These are phyloP conservation scores for Urosaurus nigricauda DNA, from an alignment of 2,797 vertebrate species.

Conservation along the genomic window DNA sequence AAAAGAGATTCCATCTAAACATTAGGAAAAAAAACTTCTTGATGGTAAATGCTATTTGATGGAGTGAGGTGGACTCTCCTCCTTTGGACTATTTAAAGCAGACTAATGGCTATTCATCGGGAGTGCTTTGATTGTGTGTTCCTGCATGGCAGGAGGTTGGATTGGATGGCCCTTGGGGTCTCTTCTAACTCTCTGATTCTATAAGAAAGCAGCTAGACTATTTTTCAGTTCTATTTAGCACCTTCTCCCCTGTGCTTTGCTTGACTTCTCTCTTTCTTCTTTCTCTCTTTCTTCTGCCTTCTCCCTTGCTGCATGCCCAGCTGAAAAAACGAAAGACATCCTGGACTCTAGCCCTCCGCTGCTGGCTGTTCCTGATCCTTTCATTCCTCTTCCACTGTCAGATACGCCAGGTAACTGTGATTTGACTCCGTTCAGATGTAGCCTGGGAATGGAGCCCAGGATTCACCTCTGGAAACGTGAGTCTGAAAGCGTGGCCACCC, in stretches of 20 bases:
- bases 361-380: conserved; percentile 89
- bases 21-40: too few relatives aligned
- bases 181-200: too few relatives aligned
- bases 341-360: conserved; percentile 83
- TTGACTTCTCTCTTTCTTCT: not conserved
- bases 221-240: not conserved
- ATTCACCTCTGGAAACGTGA: not conserved
- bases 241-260: not conserved
- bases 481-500: not conserved
- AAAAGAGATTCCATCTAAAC: too few relatives aligned
- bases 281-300: not conserved
- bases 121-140: too few relatives aligned
- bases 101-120: too few relatives aligned
- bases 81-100: too few relatives aligned
- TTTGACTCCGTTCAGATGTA: too few relatives aligned
- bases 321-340: conserved; percentile 83
- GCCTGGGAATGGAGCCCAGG: not conserved
- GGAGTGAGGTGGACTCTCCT: too few relatives aligned
- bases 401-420: conserved; percentile 86
- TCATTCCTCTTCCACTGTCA: conserved; percentile 84
- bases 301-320: conserved; percentile 67
- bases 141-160: too few relatives aligned
- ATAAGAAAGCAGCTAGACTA: not conserved
- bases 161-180: too few relatives aligned
- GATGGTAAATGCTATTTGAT: too few relatives aligned